Percentiles rank a stretch among this genome's conserved stretches.
Evolutionary conservation across 1,140 invertebrate genomes (phyloP).

Genomic region (Drosophila lini): DNA sequence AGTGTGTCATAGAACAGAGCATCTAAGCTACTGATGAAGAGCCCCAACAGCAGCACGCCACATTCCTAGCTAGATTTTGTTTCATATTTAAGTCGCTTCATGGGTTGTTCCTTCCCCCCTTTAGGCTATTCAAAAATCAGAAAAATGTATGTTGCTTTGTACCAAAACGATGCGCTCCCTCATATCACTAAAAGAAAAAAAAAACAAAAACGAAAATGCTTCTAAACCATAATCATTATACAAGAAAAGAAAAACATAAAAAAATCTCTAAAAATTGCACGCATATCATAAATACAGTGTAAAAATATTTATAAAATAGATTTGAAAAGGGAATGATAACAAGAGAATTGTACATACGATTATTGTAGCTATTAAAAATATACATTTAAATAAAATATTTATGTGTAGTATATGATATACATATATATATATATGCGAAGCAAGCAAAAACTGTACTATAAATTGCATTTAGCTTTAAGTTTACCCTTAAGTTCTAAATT

Average conservation of each 20-base stretch:
- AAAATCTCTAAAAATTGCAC: conserved; percentile 56
- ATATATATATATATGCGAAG: conserved; percentile 48
- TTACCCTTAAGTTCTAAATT: conserved; percentile 69
- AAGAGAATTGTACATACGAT: conserved; percentile 56
- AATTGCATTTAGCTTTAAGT: conserved; percentile 72
- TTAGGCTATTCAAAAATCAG: conserved; percentile 39
- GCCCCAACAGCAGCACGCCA: conserved; percentile 12
- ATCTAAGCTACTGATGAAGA: conserved; percentile 17
- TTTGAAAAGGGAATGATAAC: conserved; percentile 13
- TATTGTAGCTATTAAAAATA: conserved; percentile 75
- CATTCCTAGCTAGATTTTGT: conserved; percentile 45
- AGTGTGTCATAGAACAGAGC: conserved; percentile 61
- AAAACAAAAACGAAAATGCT: conserved; percentile 49
- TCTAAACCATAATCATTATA: conserved; percentile 70
- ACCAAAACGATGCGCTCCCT: conserved; percentile 63
- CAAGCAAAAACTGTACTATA: conserved; percentile 73
- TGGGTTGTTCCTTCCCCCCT: conserved; percentile 29
- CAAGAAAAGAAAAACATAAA: conserved; percentile 2
- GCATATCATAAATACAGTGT: conserved; percentile 73
- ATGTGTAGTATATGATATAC: conserved; percentile 47
- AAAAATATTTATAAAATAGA: conserved; percentile 60
- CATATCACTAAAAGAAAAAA: conserved; percentile 58
- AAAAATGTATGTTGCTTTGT: conserved; percentile 53
- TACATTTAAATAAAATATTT: conserved; percentile 77
- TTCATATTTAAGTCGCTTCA: conserved; percentile 33